A percentile compares a stretch with the other conserved stretches of the same genome.
These are phyloP conservation scores for Protobothrops mucrosquamatus DNA, from an alignment of 2,113 vertebrate species.

Conservation along the genomic window DNA sequence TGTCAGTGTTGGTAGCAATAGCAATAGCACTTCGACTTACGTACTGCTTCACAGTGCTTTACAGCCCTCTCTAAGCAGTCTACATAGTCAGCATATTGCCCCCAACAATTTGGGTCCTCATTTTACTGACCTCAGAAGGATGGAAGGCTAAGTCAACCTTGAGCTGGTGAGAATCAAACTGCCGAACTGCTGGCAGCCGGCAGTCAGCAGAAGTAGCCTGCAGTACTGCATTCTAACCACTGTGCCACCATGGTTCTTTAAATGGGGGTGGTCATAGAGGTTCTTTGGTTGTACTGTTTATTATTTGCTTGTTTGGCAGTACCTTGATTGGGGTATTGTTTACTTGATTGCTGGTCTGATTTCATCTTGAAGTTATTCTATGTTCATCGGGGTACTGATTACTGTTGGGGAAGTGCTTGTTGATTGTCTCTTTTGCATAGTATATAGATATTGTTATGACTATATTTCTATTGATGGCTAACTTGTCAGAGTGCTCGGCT, in stretches of 20 bases:
- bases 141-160: no score
- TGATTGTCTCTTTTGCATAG: neutral
- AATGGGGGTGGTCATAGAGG: neutral
- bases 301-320: neutral
- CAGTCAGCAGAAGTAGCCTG: no score
- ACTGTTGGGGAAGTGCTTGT: neutral
- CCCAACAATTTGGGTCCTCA: no score
- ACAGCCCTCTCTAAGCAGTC: no score
- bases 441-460: neutral
- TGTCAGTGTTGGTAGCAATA: neutral
- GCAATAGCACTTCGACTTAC: no score
- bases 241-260: no score
- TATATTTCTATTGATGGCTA: neutral
- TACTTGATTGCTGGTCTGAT: neutral
- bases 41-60: no score
- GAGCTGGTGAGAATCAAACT: no score
- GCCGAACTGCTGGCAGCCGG: no score
- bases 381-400: neutral
- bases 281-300: neutral
- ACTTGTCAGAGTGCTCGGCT: neutral
- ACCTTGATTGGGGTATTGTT: neutral
- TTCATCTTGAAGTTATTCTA: neutral
- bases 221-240: no score
- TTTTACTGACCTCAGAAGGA: no score
- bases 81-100: no score